Percentiles rank a stretch among this genome's conserved stretches.
These are phyloP conservation scores for Anastatus disparis DNA, from an alignment of 1,140 invertebrate species.

Conservation along the genomic window DNA sequence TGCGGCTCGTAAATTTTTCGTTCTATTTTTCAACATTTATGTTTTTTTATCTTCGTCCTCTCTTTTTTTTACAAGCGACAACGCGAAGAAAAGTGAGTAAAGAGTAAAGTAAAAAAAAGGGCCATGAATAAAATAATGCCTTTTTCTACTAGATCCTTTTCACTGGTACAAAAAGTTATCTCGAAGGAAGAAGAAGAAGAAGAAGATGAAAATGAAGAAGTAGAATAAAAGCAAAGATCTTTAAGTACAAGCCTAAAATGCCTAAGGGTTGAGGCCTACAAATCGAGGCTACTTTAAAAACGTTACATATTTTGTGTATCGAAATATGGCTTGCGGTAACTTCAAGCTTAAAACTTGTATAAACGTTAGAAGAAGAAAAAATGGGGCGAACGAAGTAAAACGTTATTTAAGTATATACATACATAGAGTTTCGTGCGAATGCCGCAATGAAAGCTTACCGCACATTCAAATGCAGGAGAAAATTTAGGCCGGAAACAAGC, in stretches of 20 bases:
- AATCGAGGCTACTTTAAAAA: slow-evolving; percentile 11
- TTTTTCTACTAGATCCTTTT: neutral
- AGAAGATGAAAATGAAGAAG: too few relatives aligned
- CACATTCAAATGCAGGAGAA: slow-evolving; percentile 3
- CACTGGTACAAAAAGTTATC: neutral
- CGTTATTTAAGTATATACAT: too few relatives aligned
- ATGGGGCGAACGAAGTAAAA: neutral
- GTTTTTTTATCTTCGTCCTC: neutral
- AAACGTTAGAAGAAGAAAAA: too few relatives aligned
- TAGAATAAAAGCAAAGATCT: too few relatives aligned
- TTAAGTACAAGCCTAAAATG: neutral
- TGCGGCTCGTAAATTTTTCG: neutral
- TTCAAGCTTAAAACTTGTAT: too few relatives aligned
- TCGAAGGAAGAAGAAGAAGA: slow-evolving; percentile 3
- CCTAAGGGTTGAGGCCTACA: slow-evolving; percentile 8
- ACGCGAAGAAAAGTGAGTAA: neutral
- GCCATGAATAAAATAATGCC: neutral
- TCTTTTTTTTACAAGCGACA: neutral
- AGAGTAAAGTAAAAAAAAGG: neutral
- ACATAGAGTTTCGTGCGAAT: neutral
- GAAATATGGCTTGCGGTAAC: neutral
- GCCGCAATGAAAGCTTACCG: neutral
- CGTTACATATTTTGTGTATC: too few relatives aligned
- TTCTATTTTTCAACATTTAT: neutral
- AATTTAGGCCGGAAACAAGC: slow-evolving; percentile 34